phyloP scores from a whole-genome alignment of 2,113 vertebrate species.

The Campylomormyrus numenius region DNA sequence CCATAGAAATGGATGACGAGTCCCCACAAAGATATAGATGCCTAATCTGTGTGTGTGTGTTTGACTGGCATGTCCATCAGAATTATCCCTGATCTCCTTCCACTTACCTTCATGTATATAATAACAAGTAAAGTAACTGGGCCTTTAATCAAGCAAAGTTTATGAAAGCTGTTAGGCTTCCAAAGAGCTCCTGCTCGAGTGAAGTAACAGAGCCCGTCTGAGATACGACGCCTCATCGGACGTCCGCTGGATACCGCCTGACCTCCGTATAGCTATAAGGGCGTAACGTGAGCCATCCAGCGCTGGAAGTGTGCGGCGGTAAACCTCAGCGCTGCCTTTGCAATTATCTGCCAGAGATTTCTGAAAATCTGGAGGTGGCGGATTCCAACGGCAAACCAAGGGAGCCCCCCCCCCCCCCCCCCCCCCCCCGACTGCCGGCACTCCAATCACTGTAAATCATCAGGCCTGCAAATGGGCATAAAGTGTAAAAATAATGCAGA shows the following conservation, averaged over 20 bases:
- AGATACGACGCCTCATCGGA: too few species aligned
- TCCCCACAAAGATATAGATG: not conserved
- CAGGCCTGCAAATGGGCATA: constrained; percentile 12
- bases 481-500: constrained; percentile 17
- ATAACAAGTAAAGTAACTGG: not conserved
- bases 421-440: not conserved
- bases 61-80: not conserved
- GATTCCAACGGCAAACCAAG: not conserved
- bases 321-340: not conserved
- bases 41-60: not conserved
- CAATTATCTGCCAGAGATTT: not conserved
- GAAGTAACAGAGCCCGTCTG: not conserved
- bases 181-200: too few species aligned
- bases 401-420: not conserved
- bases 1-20: not conserved
- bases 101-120: not conserved
- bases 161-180: not conserved
- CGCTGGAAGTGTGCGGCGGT: not conserved
- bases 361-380: not conserved
- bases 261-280: not conserved
- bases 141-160: not conserved
- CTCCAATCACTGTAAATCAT: constrained; percentile 11
- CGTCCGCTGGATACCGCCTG: not conserved
- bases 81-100: not conserved
- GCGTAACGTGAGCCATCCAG: not conserved